These are phyloP conservation scores for Teleopsis dalmanni DNA, from an alignment of 1,140 invertebrate genomes.

Conservation along the genomic window DNA sequence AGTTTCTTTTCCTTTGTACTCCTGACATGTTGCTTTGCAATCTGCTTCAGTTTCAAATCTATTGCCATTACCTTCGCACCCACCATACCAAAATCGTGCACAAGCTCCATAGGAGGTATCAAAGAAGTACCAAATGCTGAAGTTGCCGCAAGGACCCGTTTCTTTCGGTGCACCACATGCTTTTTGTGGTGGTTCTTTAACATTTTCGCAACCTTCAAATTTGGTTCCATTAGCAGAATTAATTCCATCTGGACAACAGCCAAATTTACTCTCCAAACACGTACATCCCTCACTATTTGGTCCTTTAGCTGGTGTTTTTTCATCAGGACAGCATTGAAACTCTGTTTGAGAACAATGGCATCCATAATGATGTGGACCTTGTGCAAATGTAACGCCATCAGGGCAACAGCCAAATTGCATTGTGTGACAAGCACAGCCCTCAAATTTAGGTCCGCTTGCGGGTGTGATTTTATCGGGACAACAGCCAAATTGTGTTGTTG, in stretches of 20 bases:
- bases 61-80: slow-evolving; percentile 87
- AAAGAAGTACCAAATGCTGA: slow-evolving; percentile 82
- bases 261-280: slow-evolving; percentile 69
- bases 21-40: slow-evolving; percentile 78
- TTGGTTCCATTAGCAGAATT: slow-evolving; percentile 72
- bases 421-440: slow-evolving; percentile 78
- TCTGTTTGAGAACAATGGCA: slow-evolving; percentile 74
- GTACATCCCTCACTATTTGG: slow-evolving; percentile 63
- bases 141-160: slow-evolving; percentile 72
- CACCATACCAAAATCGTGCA: slow-evolving; percentile 90
- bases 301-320: slow-evolving; percentile 63
- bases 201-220: slow-evolving; percentile 70
- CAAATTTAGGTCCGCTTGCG: slow-evolving; percentile 60
- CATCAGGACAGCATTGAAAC: slow-evolving; percentile 84
- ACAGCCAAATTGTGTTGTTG: slow-evolving; percentile 70
- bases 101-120: slow-evolving; percentile 83
- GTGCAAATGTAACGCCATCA: slow-evolving; percentile 75
- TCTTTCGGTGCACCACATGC: slow-evolving; percentile 68
- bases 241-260: slow-evolving; percentile 79
- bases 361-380: slow-evolving; percentile 66
- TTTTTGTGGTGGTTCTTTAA: slow-evolving; percentile 59
- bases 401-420: slow-evolving; percentile 90
- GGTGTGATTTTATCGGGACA: slow-evolving; percentile 75
- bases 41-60: slow-evolving; percentile 77
- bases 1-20: slow-evolving; percentile 71